phyloP scores from a whole-genome alignment of 2,888 invertebrate genomes.

The Synanthedon tipuliformis region DNA sequence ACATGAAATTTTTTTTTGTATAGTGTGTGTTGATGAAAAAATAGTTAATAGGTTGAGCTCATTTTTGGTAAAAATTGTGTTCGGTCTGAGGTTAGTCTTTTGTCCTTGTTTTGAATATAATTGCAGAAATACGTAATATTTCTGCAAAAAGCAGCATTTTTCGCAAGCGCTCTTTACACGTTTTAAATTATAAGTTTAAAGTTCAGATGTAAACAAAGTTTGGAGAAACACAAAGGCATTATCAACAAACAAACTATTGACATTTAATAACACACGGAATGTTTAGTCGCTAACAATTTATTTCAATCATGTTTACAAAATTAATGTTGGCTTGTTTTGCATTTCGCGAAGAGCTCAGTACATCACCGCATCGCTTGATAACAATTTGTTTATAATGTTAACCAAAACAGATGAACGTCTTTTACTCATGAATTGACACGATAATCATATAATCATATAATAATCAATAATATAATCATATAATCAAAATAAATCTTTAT shows the following conservation, averaged over 20 bases:
- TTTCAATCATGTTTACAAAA: constrained; percentile 33
- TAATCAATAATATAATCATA: constrained; percentile 8
- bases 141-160: no score
- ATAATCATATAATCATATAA: constrained; percentile 9
- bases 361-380: constrained; percentile 32
- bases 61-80: no score
- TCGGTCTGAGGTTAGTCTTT: no score
- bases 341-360: constrained; percentile 32
- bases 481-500: no score
- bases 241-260: constrained; percentile 17
- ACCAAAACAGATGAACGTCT: constrained; percentile 14
- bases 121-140: no score
- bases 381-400: constrained; percentile 42
- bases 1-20: no score
- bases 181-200: constrained; percentile 13
- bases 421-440: constrained; percentile 8
- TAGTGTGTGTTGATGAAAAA: no score
- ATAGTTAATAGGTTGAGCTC: no score
- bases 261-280: constrained; percentile 25
- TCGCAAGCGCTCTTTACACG: constrained; percentile 5
- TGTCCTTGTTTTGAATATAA: no score
- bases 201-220: constrained; percentile 11
- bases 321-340: constrained; percentile 36
- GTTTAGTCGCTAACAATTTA: constrained; percentile 22
- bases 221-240: no score